These are phyloP conservation scores for Phataginus tetradactyla DNA, from an alignment of 2,797 vertebrate genomes.

Conservation along the genomic window DNA sequence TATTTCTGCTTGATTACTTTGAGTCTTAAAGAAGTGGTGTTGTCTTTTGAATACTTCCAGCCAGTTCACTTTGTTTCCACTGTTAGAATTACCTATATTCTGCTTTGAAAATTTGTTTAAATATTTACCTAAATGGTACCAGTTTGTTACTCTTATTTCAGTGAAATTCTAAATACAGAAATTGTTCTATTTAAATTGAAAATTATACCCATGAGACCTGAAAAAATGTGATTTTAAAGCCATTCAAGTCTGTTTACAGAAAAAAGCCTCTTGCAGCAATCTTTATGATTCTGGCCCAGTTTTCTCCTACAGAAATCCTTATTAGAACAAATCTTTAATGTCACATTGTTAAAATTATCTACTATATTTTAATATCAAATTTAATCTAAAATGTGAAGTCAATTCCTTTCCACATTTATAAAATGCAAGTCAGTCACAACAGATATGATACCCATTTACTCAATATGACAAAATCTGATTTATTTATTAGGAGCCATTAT, in stretches of 20 bases:
- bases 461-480: neutral
- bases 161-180: neutral
- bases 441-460: neutral
- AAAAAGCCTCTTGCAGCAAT: neutral
- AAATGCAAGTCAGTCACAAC: neutral
- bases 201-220: neutral
- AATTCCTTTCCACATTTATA: neutral
- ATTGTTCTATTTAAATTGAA: neutral
- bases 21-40: neutral
- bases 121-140: neutral
- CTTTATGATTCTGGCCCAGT: neutral
- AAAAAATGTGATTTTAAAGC: neutral
- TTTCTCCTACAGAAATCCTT: accelerated
- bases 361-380: neutral
- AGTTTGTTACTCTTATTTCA: neutral
- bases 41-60: neutral
- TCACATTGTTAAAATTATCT: neutral
- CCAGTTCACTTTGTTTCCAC: neutral
- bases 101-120: neutral
- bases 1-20: neutral
- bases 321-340: neutral
- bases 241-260: neutral
- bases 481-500: neutral
- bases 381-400: neutral
- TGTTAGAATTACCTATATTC: neutral